Evolutionary conservation across 2,888 invertebrate species (phyloP).

Genomic region (Ormyrus pomaceus): DNA sequence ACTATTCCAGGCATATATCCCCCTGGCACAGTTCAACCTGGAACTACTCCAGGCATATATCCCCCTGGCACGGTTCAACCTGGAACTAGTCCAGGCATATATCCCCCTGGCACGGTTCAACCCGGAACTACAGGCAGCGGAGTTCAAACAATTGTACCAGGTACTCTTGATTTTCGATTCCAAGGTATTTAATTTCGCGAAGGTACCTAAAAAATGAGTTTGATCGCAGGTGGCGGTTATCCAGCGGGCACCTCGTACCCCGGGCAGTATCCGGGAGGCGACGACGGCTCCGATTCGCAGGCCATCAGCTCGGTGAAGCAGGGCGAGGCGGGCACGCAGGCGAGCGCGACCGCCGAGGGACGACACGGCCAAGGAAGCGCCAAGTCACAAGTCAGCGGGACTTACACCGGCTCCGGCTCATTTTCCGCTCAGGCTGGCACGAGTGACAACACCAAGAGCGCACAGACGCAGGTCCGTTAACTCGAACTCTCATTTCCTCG

Average conservation of each 20-base stretch:
- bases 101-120: not conserved
- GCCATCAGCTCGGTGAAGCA: constrained; percentile 82
- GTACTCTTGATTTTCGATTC: too few species aligned
- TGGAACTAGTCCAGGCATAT: not conserved
- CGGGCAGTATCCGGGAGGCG: constrained; percentile 56
- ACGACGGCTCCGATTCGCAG: constrained; percentile 85
- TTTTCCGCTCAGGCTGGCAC: constrained; percentile 91
- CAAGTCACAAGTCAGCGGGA: constrained; percentile 89
- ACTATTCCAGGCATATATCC: constrained; percentile 1
- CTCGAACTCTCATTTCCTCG: not conserved
- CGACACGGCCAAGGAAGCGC: constrained; percentile 85
- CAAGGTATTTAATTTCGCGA: too few species aligned
- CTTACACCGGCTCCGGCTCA: constrained; percentile 86
- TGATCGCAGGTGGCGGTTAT: too few species aligned
- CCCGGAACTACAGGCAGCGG: constrained; percentile 28
- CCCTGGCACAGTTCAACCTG: constrained; percentile 46
- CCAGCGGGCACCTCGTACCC: too few species aligned
- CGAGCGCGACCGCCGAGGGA: constrained; percentile 87
- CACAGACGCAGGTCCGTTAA: constrained; percentile 78
- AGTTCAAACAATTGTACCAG: too few species aligned
- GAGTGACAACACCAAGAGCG: constrained; percentile 84
- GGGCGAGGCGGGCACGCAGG: constrained; percentile 82
- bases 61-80: not conserved
- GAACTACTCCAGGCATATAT: constrained; percentile 29
- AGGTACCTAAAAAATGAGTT: too few species aligned